These are phyloP conservation scores for Urocynchramus pylzowi DNA, from an alignment of 2,113 vertebrate genomes.

Conservation along the genomic window DNA sequence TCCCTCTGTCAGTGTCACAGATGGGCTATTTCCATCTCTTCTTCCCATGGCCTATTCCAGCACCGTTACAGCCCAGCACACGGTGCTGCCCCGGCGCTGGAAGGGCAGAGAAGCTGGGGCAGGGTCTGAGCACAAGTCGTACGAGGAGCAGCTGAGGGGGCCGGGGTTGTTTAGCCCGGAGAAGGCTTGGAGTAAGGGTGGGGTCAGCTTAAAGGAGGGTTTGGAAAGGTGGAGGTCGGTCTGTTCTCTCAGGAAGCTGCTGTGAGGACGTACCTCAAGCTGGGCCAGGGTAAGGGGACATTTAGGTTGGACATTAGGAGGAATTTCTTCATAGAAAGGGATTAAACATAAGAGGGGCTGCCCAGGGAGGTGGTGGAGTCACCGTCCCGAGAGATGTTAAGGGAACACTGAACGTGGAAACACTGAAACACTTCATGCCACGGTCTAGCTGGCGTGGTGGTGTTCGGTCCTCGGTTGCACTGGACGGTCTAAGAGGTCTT, in stretches of 20 bases:
- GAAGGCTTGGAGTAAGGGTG: background rate
- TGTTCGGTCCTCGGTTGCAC: background rate
- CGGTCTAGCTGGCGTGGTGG: too few species aligned
- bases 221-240: background rate
- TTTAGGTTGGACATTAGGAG: background rate
- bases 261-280: fast-evolving
- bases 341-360: background rate
- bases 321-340: background rate
- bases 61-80: fast-evolving
- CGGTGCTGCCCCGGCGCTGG: fast-evolving
- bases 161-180: background rate
- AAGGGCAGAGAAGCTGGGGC: background rate
- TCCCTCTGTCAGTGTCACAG: background rate
- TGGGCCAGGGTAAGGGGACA: background rate
- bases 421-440: background rate
- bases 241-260: background rate
- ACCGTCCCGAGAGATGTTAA: background rate
- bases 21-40: fast-evolving
- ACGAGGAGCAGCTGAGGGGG: background rate
- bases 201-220: background rate
- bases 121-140: background rate
- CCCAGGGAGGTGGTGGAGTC: background rate
- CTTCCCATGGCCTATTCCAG: background rate
- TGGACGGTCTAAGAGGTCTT: background rate
- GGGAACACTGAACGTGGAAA: background rate